Evolutionary conservation across 2,113 vertebrate species (phyloP), one percentile per base, ranked within the genome.

Genomic region (Hemichromis elongatus): DNA sequence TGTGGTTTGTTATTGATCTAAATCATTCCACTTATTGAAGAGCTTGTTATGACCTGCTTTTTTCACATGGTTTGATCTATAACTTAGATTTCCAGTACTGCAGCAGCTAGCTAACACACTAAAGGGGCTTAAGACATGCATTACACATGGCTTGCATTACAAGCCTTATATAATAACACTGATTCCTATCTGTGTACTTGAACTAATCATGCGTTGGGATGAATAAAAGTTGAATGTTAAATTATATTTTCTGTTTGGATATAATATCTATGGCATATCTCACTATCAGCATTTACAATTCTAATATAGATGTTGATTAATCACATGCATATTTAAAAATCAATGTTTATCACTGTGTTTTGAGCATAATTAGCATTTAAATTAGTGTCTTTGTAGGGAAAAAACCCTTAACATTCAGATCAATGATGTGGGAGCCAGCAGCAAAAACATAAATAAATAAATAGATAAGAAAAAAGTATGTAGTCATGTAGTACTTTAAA

Each of bases 121-220:
- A 93, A 92, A 94, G 89, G 92, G 87, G 91, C 90, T 94, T 91
- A 94, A 80, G 47, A 82, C 50, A 68, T 45, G 66, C 83, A 90
- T 90, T 84, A 61, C 28, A 80, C 85, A 50, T 19, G 6, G 68
- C 57, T 40, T 83, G 81, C 77, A 83, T 52, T n/a, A 52, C 70
- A 86, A 92, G 56, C 78, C 42, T 66, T n/a, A 35, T 82, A 75
- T 35, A 73, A 91, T 61, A 80, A 37, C 47, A 21, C 35, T 57
- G 7, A 75, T 83, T 82, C 80, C 77, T 52, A 33, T 50, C 85
- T 87, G 24, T 54, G 19, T 63, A 26, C n/a, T 9, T 77, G 53
- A 37, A 66, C 18, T 77, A 45, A 68, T 56, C 18, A 4, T 24
- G 50, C 19, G 70, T n/a, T 75, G 26, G 42, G 26, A 19, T 52